These are phyloP conservation scores for Stenodera caucasica DNA, from an alignment of 2,888 invertebrate species.

Conservation along the genomic window DNA sequence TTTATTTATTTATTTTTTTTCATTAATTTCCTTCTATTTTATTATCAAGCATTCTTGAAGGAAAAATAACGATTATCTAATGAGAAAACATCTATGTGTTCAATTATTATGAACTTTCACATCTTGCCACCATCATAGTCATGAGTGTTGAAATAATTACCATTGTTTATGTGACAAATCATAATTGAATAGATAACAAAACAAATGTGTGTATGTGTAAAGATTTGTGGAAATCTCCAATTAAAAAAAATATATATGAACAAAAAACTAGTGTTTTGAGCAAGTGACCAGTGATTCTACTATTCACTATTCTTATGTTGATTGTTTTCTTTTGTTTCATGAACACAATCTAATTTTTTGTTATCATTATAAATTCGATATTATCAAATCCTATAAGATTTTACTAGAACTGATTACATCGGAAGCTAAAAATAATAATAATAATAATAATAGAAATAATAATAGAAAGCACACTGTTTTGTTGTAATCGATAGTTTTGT, in stretches of 20 bases:
- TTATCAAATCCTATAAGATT: too few relatives aligned
- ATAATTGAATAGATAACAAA: neutral
- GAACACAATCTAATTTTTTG: neutral
- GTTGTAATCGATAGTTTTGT: slow-evolving; percentile 5
- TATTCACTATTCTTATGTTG: neutral
- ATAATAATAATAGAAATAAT: neutral
- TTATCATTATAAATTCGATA: neutral
- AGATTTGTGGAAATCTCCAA: neutral
- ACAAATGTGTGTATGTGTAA: neutral
- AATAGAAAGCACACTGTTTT: neutral
- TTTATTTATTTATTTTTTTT: neutral
- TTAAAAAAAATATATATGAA: neutral
- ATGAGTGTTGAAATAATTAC: neutral
- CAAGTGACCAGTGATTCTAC: neutral
- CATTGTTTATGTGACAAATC: neutral
- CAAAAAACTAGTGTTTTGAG: neutral
- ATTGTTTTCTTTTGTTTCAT: too few relatives aligned
- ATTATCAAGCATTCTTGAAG: too few relatives aligned
- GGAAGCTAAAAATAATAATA: neutral
- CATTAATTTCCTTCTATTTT: neutral
- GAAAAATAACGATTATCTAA: too few relatives aligned
- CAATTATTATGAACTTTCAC: neutral
- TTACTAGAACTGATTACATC: too few relatives aligned
- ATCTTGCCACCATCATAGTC: slow-evolving; percentile 6
- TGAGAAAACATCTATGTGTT: neutral